Percentiles rank a stretch among this genome's conserved stretches.
phyloP scores from a whole-genome alignment of 1,140 invertebrate species.

The Ctenoplectra terminalis region DNA sequence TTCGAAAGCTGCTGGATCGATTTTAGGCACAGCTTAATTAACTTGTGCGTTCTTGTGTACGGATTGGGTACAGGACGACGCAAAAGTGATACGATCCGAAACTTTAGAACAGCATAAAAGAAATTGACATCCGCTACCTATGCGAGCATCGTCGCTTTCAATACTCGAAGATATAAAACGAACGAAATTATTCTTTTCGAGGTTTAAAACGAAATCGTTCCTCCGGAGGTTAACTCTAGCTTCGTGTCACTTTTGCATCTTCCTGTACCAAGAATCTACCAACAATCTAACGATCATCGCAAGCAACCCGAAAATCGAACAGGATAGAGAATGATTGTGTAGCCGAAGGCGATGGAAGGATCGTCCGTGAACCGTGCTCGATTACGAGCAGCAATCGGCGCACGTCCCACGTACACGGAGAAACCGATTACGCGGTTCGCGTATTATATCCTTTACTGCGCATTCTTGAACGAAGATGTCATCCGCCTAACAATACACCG shows the following conservation, averaged over 20 bases:
- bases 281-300: too few species aligned
- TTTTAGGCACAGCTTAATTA: neutral
- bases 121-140: too few species aligned
- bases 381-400: slow-evolving; percentile 5
- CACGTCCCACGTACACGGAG: slow-evolving; percentile 25
- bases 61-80: neutral
- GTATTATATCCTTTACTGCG: slow-evolving; percentile 40
- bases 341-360: neutral
- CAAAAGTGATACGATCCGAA: neutral
- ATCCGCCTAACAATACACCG: slow-evolving; percentile 37
- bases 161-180: too few species aligned
- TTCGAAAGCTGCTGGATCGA: slow-evolving; percentile 14
- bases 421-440: slow-evolving; percentile 35
- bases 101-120: neutral
- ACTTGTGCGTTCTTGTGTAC: too few species aligned
- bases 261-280: too few species aligned
- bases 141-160: too few species aligned
- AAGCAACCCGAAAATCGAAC: slow-evolving; percentile 3
- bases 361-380: slow-evolving; percentile 18
- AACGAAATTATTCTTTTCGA: neutral
- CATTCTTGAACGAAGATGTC: slow-evolving; percentile 40
- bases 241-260: too few species aligned
- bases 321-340: neutral
- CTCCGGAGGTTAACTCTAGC: neutral
- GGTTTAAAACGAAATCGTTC: too few species aligned